Conservation (phyloP, 53 echinoderm and acorn worm genomes). For the Holothuria leucospilota region DNA sequence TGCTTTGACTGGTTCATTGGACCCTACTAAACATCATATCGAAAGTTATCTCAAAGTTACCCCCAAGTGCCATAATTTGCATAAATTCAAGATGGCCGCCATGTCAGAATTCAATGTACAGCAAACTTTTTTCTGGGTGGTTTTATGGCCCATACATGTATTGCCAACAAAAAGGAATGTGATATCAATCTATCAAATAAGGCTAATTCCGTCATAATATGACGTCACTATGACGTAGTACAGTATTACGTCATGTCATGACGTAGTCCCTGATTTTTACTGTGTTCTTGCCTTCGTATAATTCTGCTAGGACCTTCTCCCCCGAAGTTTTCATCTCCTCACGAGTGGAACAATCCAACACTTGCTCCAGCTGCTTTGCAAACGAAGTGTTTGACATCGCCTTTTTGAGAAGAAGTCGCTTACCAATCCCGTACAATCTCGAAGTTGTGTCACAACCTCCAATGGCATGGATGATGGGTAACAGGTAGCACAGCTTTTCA, state of each 20-base stretch:
- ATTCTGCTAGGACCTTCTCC: conserved; percentile 17
- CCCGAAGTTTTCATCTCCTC: conserved; percentile 15
- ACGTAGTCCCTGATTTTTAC: not conserved
- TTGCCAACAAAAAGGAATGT: conserved; percentile 1
- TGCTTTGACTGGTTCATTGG: conserved; percentile 1
- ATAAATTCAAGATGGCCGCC: too few relatives aligned
- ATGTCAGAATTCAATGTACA: too few relatives aligned
- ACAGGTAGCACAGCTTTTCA: conserved; percentile 11
- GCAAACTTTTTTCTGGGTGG: too few relatives aligned
- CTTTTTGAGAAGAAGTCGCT: conserved; percentile 36
- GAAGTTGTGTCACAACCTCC: conserved; percentile 50
- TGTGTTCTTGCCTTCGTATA: conserved; percentile 16
- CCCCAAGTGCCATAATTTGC: too few relatives aligned
- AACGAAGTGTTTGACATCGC: conserved; percentile 15
- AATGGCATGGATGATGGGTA: conserved; percentile 36
- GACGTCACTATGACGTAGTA: conserved; percentile 10
- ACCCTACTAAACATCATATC: conserved; percentile 1
- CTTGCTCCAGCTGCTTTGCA: conserved; percentile 26
- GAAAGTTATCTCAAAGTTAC: conserved; percentile 5
- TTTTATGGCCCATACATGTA: not conserved
- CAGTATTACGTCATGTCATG: conserved; percentile 4
- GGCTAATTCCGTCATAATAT: conserved; percentile 7
- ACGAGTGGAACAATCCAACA: conserved; percentile 26
- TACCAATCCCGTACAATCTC: conserved; percentile 34
- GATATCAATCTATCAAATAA: not conserved